These are phyloP conservation scores for Catocala nupta DNA, from an alignment of 2,888 invertebrate genomes.

Conservation along the genomic window DNA sequence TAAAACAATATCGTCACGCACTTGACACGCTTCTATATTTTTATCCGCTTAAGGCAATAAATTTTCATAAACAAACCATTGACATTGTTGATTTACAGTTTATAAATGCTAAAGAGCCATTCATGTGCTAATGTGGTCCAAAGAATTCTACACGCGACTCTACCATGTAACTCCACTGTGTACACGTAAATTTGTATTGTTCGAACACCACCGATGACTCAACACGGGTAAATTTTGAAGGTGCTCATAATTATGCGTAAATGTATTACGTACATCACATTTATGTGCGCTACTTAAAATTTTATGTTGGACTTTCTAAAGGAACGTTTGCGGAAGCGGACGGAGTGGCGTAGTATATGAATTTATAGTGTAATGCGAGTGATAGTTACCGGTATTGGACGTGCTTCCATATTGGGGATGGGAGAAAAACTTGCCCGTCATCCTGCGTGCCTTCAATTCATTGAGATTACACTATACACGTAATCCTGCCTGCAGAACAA, in stretches of 20 bases:
- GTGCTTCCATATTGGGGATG: slow-evolving; percentile 10
- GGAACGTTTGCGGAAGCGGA: slow-evolving; percentile 58
- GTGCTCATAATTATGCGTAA: slow-evolving; percentile 32
- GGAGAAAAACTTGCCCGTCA: slow-evolving; percentile 9
- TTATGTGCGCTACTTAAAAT: slow-evolving; percentile 38
- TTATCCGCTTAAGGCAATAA: slow-evolving; percentile 32
- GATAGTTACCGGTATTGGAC: slow-evolving; percentile 12
- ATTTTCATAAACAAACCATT: slow-evolving; percentile 43
- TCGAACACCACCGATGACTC: slow-evolving; percentile 47
- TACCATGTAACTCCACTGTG: slow-evolving; percentile 29
- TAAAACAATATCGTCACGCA: not conserved
- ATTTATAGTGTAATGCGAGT: slow-evolving; percentile 32
- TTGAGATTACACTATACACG: not conserved
- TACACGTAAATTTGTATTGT: slow-evolving; percentile 32
- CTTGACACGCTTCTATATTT: slow-evolving; percentile 18
- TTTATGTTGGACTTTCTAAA: slow-evolving; percentile 60
- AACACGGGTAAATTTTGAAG: slow-evolving; percentile 27
- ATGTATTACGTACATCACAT: slow-evolving; percentile 53
- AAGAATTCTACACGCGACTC: slow-evolving; percentile 48
- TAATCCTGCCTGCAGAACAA: too few species aligned
- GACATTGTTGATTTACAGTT: slow-evolving; percentile 30
- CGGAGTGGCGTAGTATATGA: slow-evolving; percentile 31
- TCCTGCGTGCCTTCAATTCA: slow-evolving; percentile 5
- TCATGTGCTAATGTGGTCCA: slow-evolving; percentile 48
- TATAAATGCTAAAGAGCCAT: slow-evolving; percentile 36